Base-by-base conservation (phyloP, 2,888 invertebrate genomes). In the Azorinus chamasolen region DNA sequence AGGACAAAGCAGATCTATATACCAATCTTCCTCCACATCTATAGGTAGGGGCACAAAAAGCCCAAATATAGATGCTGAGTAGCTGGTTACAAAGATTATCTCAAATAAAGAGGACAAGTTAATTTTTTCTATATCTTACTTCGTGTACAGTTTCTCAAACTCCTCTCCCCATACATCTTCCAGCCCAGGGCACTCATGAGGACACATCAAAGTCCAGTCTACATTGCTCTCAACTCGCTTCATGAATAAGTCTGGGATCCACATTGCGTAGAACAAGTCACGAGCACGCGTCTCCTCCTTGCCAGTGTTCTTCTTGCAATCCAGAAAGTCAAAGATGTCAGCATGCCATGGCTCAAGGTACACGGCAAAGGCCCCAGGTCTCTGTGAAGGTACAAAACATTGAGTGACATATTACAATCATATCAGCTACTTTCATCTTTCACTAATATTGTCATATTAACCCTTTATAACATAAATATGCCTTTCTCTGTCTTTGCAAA, bases 161-260 rank as follows among this genome's bases (percentile, higher is more conserved):
- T 98, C 96, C 58, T 98, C 96, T 43, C 99, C 99, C 97, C 97
- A 99, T 85, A 96, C 96, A 86, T 99, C 98, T 0, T 95, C 94
- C 4, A 99, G 94, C 0, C 98, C 98, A 0, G 98, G 98, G 85
- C 96, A 96, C 90, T 97, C 96, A 91, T 97, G 96, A 0, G 99
- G 99, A 91, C 99, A 99, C 99, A 99, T 99, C 18, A 99, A 94
- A 61, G 97, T 97, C 99, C 99, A 99, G 59, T 95, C 94, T 78
- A 94, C 96, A 93, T 98, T 95, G 1, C 94, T 94, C 92, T 98
- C 96, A 0, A 93, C 93, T 16, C 99, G 95, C 92, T 96, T 95
- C 99, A 99, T 99, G 93, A 99, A 99, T 69, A 99, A 94, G 94
- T 99, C 99, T 0, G 99, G 98, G 84, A 99, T 97, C 99, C 99